Evolutionary conservation across 2,888 invertebrate species (phyloP).

Genomic region (Pollenia amentaria): DNA sequence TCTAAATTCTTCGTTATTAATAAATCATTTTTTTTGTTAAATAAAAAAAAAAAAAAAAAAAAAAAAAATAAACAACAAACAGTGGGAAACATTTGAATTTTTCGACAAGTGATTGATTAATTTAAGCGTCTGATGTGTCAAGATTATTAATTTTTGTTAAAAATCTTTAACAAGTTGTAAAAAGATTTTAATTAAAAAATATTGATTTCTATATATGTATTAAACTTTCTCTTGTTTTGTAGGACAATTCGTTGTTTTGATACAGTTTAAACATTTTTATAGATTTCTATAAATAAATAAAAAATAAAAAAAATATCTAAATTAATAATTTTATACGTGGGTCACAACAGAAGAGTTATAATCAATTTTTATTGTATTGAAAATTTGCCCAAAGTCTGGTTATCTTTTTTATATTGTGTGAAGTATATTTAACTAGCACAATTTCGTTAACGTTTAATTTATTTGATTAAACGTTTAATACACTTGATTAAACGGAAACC

Average conservation of each 20-base stretch:
- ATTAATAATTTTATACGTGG: too few species aligned
- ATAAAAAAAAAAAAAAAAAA: too few species aligned
- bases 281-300: background rate
- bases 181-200: background rate
- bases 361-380: background rate
- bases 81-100: background rate
- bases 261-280: background rate
- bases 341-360: too few species aligned
- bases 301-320: background rate
- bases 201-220: background rate
- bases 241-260: background rate
- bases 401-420: background rate
- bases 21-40: background rate
- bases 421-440: background rate
- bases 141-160: background rate
- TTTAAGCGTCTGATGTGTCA: background rate
- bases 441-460: too few species aligned
- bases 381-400: background rate
- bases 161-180: background rate
- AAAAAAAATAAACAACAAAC: too few species aligned
- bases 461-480: too few species aligned
- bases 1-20: background rate
- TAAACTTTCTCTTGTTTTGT: background rate
- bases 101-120: background rate
- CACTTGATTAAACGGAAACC: too few species aligned